Conservation (phyloP, 2,113 vertebrate genomes). For the Solea senegalensis region DNA sequence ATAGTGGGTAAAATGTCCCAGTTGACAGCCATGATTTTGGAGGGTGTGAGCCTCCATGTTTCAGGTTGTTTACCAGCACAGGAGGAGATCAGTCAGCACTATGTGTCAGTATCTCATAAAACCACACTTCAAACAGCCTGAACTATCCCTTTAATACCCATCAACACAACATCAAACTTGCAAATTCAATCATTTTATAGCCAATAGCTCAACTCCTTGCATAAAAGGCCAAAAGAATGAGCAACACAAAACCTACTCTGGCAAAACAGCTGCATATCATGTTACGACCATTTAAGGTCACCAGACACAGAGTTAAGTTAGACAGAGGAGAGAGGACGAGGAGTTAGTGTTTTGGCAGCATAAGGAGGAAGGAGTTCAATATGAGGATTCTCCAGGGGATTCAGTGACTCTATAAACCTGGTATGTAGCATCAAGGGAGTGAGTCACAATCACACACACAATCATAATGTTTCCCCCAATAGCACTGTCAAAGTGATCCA, state of each 20-base stretch:
- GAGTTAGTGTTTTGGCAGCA: constrained; percentile 24
- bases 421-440: constrained; percentile 32
- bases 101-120: too few species aligned
- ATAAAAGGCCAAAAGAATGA: neutral
- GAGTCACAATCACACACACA: neutral
- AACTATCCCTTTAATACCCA: too few species aligned
- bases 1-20: too few species aligned
- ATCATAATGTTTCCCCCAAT: too few species aligned
- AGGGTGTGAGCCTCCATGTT: too few species aligned
- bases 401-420: constrained; percentile 45
- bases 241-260: neutral
- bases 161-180: too few species aligned
- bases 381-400: constrained; percentile 11
- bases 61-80: too few species aligned
- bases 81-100: too few species aligned
- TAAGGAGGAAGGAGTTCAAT: neutral
- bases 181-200: too few species aligned
- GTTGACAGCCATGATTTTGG: too few species aligned
- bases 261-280: constrained; percentile 3
- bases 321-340: constrained; percentile 15
- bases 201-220: neutral
- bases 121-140: too few species aligned
- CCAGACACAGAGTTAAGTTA: constrained; percentile 7
- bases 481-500: too few species aligned
- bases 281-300: neutral